Base-by-base conservation (phyloP, 2,888 invertebrate genomes). In the Callyntrura guangdongensis region DNA sequence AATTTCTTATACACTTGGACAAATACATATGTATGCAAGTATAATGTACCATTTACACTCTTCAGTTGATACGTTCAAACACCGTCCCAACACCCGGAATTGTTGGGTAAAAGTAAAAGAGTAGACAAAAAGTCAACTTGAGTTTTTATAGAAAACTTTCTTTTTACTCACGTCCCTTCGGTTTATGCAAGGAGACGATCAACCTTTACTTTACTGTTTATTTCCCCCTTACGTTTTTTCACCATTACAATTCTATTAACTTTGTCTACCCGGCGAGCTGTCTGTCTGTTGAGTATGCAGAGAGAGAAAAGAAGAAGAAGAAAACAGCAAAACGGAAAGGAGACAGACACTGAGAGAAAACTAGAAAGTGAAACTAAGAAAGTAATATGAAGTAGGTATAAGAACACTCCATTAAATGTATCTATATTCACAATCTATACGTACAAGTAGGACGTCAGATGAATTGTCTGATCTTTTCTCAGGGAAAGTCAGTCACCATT, bases 51-150 rank as follows among this genome's bases (percentile, higher is more conserved):
- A 36, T 36, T 36, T 36, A 36, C 27, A 69, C 69, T 69, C 25
- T 79, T 25, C 36, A 36, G 36, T 79, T 82, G 82, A 82, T 82
- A 82, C 45, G 61, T 64, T 20, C 59, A 17, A 82, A 27, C 64
- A 82, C 59, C 61, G 25, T 27, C 53, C 77, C 49, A 77, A 22
- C n/a, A 59, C n/a, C 6, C 27, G 59, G 82, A 12, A 81, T 47
- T 56, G 3, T 25, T 81, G n/a, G 11, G 14, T 53, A n/a, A 6
- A 11, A 61, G 14, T 53, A n/a, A 6, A 11, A 61, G 74, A 64
- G 74, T 17, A 81, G 53, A 27, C 81, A 82, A 61, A 82, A 82
- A 82, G 81, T 27, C 27, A 61, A 82, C 53, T 79, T 53, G 11
- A 6, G 22, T 81, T 82, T 45, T 82, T 64, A 64, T 45, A 11